A percentile compares a stretch with the other conserved stretches of the same genome.
Evolutionary conservation across 92 coral and sea anemone species (phyloP).

Genomic region (Bergia puertoricense): DNA sequence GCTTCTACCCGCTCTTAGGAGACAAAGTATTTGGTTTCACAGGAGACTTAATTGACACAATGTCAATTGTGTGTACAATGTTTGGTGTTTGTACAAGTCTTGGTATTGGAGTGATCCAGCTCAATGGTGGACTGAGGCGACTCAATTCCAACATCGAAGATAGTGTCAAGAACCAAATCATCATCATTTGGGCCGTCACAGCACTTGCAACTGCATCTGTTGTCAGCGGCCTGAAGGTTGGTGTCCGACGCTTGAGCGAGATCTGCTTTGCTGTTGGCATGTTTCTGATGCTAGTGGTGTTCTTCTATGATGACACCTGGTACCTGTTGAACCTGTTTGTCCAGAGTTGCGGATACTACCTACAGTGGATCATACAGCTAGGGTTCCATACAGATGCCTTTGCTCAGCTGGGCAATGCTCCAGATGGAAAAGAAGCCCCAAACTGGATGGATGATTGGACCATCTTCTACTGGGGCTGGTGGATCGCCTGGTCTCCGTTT

Average conservation of each 20-base stretch:
- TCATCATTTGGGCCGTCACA: conserved; percentile 88
- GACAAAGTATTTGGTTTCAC: conserved; percentile 78
- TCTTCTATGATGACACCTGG: conserved; percentile 45
- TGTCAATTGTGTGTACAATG: conserved; percentile 87
- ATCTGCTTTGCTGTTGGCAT: conserved; percentile 82
- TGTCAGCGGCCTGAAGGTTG: conserved; percentile 80
- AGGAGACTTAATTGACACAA: conserved; percentile 85
- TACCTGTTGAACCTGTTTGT: conserved; percentile 73
- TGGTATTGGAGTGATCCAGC: conserved; percentile 89
- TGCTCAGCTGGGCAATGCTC: conserved; percentile 72
- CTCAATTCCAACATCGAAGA: conserved; percentile 62
- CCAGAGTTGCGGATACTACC: conserved; percentile 64
- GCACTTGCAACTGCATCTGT: conserved; percentile 87
- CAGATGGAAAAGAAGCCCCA: conserved; percentile 69
- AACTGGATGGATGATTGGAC: conserved; percentile 91
- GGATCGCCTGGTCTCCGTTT: conserved; percentile 96
- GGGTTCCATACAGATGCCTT: conserved; percentile 66
- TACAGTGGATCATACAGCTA: conserved; percentile 83
- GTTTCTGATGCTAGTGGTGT: conserved; percentile 76
- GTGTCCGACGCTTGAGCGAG: conserved; percentile 89
- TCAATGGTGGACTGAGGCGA: conserved; percentile 70
- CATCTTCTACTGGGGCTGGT: conserved; percentile 98
- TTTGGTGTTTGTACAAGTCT: conserved; percentile 96
- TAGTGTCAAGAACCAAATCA: conserved; percentile 60
- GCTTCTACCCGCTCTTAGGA: conserved; percentile 87